Percentiles rank a stretch among this genome's conserved stretches.
Conservation (phyloP, 2,113 vertebrate genomes). For the Rattus norvegicus region GRCr8 NC_086034.1:56668501-56669000, state of each 20-base stretch:
- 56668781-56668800: constrained; percentile 22
- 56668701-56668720: background rate
- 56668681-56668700: background rate
- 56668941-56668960: constrained; percentile 57
- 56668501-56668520: background rate
- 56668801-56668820: constrained; percentile 17
- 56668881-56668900: background rate
- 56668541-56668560: background rate
- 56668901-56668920: background rate
- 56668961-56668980: constrained; percentile 46
- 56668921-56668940: background rate
- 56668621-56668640: background rate
- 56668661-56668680: constrained; percentile 43
- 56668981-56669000: constrained; percentile 33
- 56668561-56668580: background rate
- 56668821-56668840: constrained; percentile 41
- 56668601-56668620: background rate
- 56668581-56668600: background rate
- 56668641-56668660: background rate
- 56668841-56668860: background rate
- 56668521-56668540: background rate
- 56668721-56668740: background rate
- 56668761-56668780: constrained; percentile 17
- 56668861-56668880: constrained; percentile 55
- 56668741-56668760: background rate